Evolutionary conservation across 2,113 vertebrate genomes (phyloP).

Genomic region (Tamias sibiricus): DNA sequence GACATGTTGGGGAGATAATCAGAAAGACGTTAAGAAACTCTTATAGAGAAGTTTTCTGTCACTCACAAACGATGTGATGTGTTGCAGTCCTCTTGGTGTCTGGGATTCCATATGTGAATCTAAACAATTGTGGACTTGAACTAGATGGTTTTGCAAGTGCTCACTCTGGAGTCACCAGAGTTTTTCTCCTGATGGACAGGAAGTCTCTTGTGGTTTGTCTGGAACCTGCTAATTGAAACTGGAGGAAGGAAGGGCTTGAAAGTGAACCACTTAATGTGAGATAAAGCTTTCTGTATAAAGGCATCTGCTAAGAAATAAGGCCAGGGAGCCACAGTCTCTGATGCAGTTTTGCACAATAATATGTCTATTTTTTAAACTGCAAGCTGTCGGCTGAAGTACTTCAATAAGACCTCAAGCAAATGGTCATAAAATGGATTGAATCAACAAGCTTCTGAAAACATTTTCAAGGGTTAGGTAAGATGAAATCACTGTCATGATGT

Average conservation of each 20-base stretch:
- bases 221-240: not conserved
- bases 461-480: not conserved
- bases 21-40: not conserved
- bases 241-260: not conserved
- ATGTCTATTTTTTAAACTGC: not conserved
- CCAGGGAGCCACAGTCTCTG: not conserved
- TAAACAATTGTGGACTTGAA: not conserved
- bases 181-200: not conserved
- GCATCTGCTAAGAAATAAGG: not conserved
- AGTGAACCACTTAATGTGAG: not conserved
- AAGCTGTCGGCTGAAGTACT: not conserved
- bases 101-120: not conserved
- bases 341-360: not conserved
- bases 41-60: not conserved
- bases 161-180: not conserved
- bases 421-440: not conserved
- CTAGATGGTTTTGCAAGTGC: not conserved
- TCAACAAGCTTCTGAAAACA: slow-evolving; percentile 4
- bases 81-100: not conserved
- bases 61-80: not conserved
- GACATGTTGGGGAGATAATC: not conserved
- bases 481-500: not conserved
- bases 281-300: not conserved
- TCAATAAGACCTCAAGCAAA: not conserved
- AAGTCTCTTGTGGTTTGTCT: not conserved